Base-by-base conservation (phyloP, 2,113 vertebrate species). In the Colossoma macropomum region DNA sequence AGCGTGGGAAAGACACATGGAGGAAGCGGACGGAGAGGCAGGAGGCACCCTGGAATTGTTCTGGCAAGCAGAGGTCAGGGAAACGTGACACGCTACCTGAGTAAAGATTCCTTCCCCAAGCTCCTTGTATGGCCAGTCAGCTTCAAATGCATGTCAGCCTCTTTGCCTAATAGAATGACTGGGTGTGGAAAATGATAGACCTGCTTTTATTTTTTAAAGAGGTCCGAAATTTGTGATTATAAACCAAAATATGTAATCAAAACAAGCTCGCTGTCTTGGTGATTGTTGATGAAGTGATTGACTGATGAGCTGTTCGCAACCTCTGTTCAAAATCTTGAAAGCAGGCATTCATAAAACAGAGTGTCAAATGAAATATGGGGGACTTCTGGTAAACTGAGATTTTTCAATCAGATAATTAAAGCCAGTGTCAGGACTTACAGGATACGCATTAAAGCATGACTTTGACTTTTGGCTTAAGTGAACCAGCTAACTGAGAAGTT, bases 41-140 rank as follows among this genome's bases (percentile, higher is more conserved):
- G 91, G 89, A 93, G 92, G 88, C 90, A 87, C 90, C 91, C 91
- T 94, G 91, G 91, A 92, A 95, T 95, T 95, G 94, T 94, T 95
- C 92, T 92, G 86, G 86, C 89, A 4, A 80, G 89, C 87, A 91
- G 89, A 94, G 93, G 94, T 95, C 93, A 93, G 87, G 89, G 91
- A 94, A 94, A 86, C 70, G 88, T 90, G 92, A 94, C 91, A 92
- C 85, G 86, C 89, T 95, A 94, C 93, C 94, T 94, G 92, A 88
- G 91, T 83, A 89, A 90, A 92, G 88, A 91, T 89, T 92, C 91
- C 92, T 88, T 92, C 91, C 84, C 54, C 81, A 76, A 52, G 73
- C 87, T 91, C 62, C 90, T 92, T 91, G 79, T 70, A 62, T 70
- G 88, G 25, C 54, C 72, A 50, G 71, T 63, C 69, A 78, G 74